A percentile compares a stretch with the other conserved stretches of the same genome.
Evolutionary conservation across 2,888 invertebrate species (phyloP).

Genomic region (Athalia rosae): DNA sequence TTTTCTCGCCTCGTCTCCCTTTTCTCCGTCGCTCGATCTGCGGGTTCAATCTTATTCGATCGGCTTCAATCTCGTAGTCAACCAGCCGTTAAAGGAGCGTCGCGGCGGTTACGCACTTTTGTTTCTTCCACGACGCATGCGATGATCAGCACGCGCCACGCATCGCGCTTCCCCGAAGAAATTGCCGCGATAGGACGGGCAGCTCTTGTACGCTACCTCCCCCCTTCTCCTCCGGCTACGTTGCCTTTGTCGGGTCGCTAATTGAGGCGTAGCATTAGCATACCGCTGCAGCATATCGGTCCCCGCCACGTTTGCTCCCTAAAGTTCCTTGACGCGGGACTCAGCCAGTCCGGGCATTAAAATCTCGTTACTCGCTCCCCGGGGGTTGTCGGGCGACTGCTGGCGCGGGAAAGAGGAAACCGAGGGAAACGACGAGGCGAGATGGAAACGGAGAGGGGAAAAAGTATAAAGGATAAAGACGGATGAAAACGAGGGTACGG

Average conservation of each 20-base stretch:
- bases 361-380: conserved; percentile 53
- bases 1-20: not conserved
- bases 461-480: not conserved
- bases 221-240: too few relatives aligned
- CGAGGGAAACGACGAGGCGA: not conserved
- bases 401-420: not conserved
- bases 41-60: not conserved
- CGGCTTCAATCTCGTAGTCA: conserved; percentile 17
- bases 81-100: not conserved
- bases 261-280: conserved; percentile 64
- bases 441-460: not conserved
- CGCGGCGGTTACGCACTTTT: not conserved
- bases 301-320: conserved; percentile 25
- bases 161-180: conserved; percentile 13
- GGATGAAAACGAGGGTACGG: not conserved
- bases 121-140: not conserved
- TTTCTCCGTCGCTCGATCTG: conserved; percentile 5
- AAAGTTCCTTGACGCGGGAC: not conserved
- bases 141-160: conserved; percentile 24
- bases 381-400: not conserved
- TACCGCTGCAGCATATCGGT: conserved; percentile 49
- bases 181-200: conserved; percentile 1
- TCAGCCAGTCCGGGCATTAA: conserved; percentile 50
- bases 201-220: too few relatives aligned
- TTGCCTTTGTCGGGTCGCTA: conserved; percentile 52